Conservation (phyloP, 2,888 invertebrate genomes). For the Deroplatys truncata region DNA sequence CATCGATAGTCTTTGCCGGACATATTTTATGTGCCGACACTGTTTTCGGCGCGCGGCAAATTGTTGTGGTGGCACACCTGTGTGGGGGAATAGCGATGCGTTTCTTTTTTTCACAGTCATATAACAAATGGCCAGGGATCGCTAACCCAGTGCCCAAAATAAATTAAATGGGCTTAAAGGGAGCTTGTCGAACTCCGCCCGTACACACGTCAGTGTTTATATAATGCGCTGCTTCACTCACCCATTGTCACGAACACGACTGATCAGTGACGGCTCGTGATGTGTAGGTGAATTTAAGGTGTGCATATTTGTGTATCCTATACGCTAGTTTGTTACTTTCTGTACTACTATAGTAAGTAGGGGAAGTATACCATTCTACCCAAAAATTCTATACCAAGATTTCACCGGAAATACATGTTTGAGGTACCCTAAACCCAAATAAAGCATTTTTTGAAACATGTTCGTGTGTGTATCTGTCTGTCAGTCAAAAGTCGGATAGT, state of each 20-base stretch:
- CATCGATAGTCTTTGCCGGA: not conserved
- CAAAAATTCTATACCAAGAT: no score
- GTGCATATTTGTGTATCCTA: no score
- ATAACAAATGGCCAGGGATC: not conserved
- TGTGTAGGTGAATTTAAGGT: no score
- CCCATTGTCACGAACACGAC: no score
- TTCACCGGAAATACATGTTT: no score
- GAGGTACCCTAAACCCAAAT: no score
- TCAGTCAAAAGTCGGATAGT: no score
- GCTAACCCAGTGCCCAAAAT: not conserved
- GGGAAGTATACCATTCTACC: no score
- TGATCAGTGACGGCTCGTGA: not conserved
- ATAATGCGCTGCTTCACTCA: not conserved
- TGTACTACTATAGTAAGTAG: no score
- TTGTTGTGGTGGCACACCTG: not conserved
- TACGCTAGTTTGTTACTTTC: no score
- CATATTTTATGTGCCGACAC: not conserved
- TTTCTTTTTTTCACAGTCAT: not conserved
- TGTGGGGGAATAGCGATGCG: not conserved
- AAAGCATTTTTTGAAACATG: no score
- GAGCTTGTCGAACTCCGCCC: not conserved
- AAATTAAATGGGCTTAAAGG: not conserved
- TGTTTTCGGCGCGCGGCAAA: not conserved
- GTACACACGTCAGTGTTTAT: not conserved
- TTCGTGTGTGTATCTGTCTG: no score